Base-by-base conservation (phyloP, 35 echinoderm and acorn worm genomes). In the Acanthaster planci region DNA sequence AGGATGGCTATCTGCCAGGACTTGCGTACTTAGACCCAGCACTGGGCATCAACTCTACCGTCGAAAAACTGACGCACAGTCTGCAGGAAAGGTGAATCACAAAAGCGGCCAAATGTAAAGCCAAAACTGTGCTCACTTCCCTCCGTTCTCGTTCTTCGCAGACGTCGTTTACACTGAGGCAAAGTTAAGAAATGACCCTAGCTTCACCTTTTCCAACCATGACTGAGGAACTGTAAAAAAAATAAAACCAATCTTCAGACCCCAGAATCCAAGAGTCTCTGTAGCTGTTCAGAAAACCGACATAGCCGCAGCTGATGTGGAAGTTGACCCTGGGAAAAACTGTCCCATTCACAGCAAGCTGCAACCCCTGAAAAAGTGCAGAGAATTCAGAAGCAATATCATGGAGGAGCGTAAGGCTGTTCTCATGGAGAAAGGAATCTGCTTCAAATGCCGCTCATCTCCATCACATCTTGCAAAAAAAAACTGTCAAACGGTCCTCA, bases 21-120 rank as follows among this genome's bases (percentile, higher is more conserved):
- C 57, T 89, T 55, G 87, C 78, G 5, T 89, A 64, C 52, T 37
- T 89, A 59, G 87, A 89, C 79, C 81, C 87, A 60, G 8, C 81
- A 8, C 6, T 37, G 23, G 87, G 87, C 31, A 58, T 89, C 29
- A 83, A 75, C 52, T 75, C 60, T 17, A 76, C 38, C 21, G 87
- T 89, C n/a, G 78, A 83, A n/a, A 89, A 89, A 44, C 58, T 89
- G 57, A 79, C 87, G 52, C 82, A 84, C 67, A 57, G 1, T 32
- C 31, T 90, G 22, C 87, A 84, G 58, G 87, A 90, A 26, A 78
- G 60, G 8, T 90, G 87, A 64, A 84, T 78, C 31, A 19, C 40
- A 5, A 55, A 34, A 1, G 80, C 79, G 30, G 75, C 80, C 12
- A 84, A 84, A 39, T 90, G 77, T 37, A 84, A 90, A 38, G 67